Base-by-base conservation (phyloP, 2,888 invertebrate species). In the Coecobrya sp. region DNA sequence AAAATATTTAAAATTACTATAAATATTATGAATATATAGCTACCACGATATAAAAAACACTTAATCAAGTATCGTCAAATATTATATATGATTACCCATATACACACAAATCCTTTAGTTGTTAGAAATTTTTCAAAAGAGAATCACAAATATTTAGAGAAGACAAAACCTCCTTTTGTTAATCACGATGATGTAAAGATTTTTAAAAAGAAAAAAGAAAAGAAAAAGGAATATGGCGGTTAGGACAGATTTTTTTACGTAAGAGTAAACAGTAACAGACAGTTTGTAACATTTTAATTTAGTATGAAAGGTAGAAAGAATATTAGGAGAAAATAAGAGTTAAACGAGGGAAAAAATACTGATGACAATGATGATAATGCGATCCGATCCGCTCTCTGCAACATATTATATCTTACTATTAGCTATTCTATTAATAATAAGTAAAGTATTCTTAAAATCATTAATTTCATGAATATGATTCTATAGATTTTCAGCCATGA, bases 321-420 rank as follows among this genome's bases (percentile, higher is more conserved):
- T 4, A 30, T 11, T 13, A 13, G 5, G 65, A 13, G 13, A 55
- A 55, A 27, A 70, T n/a, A n/a, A n/a, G n/a, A n/a, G n/a, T n/a
- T n/a, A 70, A 13, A 13, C 16, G 22, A 49, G n/a, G 42, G 13
- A 79, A 10, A n/a, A 52, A 27, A n/a, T 52, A 25, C 19, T 79
- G 11, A 79, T n/a, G 62, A 84, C 45, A 45, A 85, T 85, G 85
- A 45, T 85, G 65, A 85, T 85, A 79, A 79, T 49, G 27, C 79
- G 49, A 52, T 87, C 89, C 70, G 89, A 82, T 89, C 89, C 89
- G 89, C 89, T 81, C 81, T 89, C 82, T 89, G 27, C 79, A 79
- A 76, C 45, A 88, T 86, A 27, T 86, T 86, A n/a, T n/a, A n/a
- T n/a, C n/a, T n/a, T n/a, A n/a, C n/a, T n/a, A n/a, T 25, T 25